Base-by-base conservation (phyloP, 2,113 vertebrate genomes). In the Hyperopisus bebe region DNA sequence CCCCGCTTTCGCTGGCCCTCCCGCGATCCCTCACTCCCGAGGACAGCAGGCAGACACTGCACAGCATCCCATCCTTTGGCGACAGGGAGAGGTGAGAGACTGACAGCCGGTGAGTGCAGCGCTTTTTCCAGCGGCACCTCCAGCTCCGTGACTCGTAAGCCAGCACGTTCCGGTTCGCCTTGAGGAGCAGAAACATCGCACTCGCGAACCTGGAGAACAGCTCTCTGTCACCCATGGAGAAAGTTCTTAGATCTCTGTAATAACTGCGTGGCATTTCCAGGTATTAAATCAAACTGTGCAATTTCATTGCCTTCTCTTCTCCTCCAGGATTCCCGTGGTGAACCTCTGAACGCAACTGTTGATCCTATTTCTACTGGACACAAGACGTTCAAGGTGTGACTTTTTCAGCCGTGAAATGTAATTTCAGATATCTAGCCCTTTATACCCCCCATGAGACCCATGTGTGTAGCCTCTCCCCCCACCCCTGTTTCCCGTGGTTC, bases 41-140 rank as follows among this genome's bases (percentile, higher is more conserved):
- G 94, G 96, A 96, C 92, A 96, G 96, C 92, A 94, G 96, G 92
- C 95, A 96, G 94, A 95, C 95, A 86, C 92, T 96, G 90, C 96
- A 95, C 94, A 95, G 95, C 94, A 94, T 95, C 92, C 94, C 96
- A 89, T 95, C 96, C 91, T 95, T 96, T 93, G 92, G 93, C 87
- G 95, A 96, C 95, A 95, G 96, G 91, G 95, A 96, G 94, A 96
- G 96, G 96, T 96, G 96, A 94, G 93, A 93, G 89, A 92, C 91
- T 88, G 58, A 84, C 90, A 91, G 85, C 50, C 53, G 88, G 35
- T 51, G 39, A 53, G 50, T 39, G 86, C 21, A 3, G 85, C 24
- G 5, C 31, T 42, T 39, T 51, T 9, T 39, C n/a, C 58, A n/a
- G 58, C 31, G 47, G 46, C 48, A 13, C 50, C 77, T 15, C n/a